phyloP scores from a whole-genome alignment of 2,113 vertebrate species.

The Urocynchramus pylzowi region DNA sequence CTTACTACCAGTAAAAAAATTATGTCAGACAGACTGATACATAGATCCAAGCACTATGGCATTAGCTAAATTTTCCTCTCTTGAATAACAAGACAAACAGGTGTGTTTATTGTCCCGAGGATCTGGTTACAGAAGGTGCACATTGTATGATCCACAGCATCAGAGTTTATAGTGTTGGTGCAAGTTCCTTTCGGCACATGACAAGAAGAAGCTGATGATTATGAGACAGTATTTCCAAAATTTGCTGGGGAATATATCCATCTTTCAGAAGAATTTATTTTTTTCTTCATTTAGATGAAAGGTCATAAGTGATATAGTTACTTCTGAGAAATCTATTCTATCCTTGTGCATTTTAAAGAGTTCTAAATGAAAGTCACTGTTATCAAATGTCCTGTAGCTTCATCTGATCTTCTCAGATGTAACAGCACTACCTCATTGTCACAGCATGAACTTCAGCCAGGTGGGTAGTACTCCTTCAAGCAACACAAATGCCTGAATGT shows the following conservation, averaged over 20 bases:
- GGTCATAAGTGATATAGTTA: not conserved
- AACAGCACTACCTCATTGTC: conserved; percentile 45
- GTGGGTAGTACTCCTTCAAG: conserved; percentile 37
- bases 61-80: not conserved
- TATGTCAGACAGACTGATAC: not conserved
- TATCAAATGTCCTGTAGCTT: conserved; percentile 19
- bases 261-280: not conserved
- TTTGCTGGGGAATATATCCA: not conserved
- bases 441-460: conserved; percentile 41
- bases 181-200: not conserved
- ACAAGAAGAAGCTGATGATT: not conserved
- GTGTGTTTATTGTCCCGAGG: not conserved
- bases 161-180: not conserved
- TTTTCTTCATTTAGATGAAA: not conserved
- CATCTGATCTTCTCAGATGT: conserved; percentile 36
- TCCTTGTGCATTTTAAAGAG: not conserved
- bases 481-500: conserved; percentile 44
- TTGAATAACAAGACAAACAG: not conserved
- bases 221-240: not conserved
- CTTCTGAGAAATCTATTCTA: not conserved
- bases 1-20: not conserved
- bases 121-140: not conserved
- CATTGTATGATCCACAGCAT: not conserved
- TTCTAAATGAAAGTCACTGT: not conserved
- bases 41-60: not conserved